Conservation (phyloP, 2,888 invertebrate species). For the Perdita meconis region DNA sequence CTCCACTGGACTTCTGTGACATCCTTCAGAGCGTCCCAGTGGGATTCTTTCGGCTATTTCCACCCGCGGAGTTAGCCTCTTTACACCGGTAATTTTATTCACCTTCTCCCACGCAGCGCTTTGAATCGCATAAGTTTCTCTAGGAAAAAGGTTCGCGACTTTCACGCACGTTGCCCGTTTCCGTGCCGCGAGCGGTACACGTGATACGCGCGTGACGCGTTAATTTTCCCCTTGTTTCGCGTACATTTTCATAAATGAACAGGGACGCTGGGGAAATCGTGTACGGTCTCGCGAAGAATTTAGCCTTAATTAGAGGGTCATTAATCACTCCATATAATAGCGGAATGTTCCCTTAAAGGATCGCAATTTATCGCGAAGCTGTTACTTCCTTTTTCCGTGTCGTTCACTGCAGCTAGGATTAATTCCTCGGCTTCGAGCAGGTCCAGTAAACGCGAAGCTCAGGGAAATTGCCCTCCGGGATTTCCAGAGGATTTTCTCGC, state of each 20-base stretch:
- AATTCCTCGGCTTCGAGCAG: neutral
- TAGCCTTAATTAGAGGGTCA: conserved; percentile 17
- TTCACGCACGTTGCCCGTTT: too few relatives aligned
- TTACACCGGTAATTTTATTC: too few relatives aligned
- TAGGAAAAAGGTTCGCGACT: too few relatives aligned
- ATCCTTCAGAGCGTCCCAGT: neutral
- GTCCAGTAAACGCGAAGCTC: neutral
- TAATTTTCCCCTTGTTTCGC: neutral
- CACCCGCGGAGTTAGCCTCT: too few relatives aligned
- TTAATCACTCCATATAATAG: conserved; percentile 19
- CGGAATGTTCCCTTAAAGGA: neutral
- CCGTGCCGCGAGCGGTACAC: conserved; percentile 29
- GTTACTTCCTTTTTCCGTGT: neutral
- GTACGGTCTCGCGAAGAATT: neutral
- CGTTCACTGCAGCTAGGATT: neutral
- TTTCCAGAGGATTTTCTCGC: conserved; percentile 5
- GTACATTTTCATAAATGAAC: neutral
- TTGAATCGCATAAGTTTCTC: too few relatives aligned
- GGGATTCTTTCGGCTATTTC: too few relatives aligned
- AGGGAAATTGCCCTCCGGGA: neutral
- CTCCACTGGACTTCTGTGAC: neutral
- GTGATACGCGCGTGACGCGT: conserved; percentile 41
- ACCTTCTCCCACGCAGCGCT: too few relatives aligned
- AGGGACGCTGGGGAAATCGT: neutral
- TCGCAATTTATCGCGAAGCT: conserved; percentile 15